Evolutionary conservation across 2,113 vertebrate genomes (phyloP).

Genomic region (Ceyx melanurus): DNA sequence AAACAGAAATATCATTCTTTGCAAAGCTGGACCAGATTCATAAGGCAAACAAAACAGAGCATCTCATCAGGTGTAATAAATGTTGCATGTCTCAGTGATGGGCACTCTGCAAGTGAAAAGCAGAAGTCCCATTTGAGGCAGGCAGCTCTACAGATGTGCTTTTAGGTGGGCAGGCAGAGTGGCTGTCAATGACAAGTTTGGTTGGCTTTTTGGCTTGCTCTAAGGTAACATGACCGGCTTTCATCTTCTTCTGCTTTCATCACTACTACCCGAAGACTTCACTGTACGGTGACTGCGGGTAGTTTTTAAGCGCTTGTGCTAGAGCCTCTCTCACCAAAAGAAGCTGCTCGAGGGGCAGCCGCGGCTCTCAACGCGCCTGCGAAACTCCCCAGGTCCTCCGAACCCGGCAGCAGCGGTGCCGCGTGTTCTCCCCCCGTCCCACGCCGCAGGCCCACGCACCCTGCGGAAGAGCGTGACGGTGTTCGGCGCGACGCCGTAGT

Average conservation of each 20-base stretch:
- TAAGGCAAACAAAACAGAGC: background rate
- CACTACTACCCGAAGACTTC: too few species aligned
- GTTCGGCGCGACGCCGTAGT: slow-evolving; percentile 75
- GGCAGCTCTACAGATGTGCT: background rate
- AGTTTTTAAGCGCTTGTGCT: background rate
- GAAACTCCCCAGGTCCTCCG: background rate
- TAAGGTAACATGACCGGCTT: background rate
- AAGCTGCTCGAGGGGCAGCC: background rate
- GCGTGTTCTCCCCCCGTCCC: background rate
- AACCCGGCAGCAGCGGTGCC: background rate
- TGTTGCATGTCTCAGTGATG: fast-evolving
- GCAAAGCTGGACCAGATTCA: background rate
- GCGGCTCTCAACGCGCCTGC: too few species aligned
- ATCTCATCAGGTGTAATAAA: background rate
- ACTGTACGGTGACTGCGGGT: fast-evolving
- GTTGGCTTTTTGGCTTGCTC: background rate
- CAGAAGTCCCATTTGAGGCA: background rate
- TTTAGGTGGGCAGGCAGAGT: background rate
- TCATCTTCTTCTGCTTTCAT: background rate
- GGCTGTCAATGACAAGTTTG: background rate
- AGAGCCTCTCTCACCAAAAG: background rate
- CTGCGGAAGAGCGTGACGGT: slow-evolving; percentile 84
- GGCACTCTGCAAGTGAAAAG: background rate
- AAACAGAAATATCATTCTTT: background rate
- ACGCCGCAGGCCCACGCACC: slow-evolving; percentile 69